These are phyloP conservation scores for Quiscalus mexicanus DNA, from an alignment of 2,113 vertebrate genomes.

Conservation along the genomic window DNA sequence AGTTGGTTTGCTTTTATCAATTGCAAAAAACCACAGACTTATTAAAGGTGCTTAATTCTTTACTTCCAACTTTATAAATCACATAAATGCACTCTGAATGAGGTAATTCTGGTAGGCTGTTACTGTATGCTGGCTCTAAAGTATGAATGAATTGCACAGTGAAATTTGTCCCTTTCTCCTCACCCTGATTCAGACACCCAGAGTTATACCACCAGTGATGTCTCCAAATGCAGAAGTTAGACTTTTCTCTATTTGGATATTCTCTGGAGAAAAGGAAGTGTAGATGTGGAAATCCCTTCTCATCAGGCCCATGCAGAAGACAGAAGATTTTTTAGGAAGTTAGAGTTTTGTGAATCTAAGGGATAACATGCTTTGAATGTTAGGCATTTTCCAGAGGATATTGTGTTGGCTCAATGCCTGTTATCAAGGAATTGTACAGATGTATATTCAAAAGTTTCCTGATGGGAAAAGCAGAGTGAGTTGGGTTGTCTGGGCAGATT, in stretches of 20 bases:
- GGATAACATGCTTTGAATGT: neutral
- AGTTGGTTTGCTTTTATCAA: neutral
- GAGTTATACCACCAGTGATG: neutral
- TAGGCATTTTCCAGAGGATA: constrained; percentile 18
- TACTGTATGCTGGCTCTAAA: neutral
- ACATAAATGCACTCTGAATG: neutral
- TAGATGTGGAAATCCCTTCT: neutral
- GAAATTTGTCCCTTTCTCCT: neutral
- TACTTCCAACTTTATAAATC: neutral
- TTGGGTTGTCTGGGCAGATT: neutral
- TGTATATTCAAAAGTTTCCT: constrained; percentile 24
- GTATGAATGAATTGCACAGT: neutral
- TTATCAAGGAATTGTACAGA: constrained; percentile 18
- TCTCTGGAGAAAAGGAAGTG: neutral
- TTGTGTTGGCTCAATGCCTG: neutral
- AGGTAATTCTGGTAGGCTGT: neutral
- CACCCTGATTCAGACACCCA: neutral
- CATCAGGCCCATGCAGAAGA: neutral
- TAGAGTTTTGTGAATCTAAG: neutral
- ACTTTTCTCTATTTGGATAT: neutral
- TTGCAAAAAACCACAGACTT: neutral
- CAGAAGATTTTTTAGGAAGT: neutral
- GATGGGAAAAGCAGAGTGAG: neutral
- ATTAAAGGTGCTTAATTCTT: neutral
- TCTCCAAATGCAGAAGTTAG: neutral